Evolutionary conservation across 1,140 invertebrate species (phyloP), one percentile per base, ranked within the genome.

Genomic region (Aphelinus certus): DNA sequence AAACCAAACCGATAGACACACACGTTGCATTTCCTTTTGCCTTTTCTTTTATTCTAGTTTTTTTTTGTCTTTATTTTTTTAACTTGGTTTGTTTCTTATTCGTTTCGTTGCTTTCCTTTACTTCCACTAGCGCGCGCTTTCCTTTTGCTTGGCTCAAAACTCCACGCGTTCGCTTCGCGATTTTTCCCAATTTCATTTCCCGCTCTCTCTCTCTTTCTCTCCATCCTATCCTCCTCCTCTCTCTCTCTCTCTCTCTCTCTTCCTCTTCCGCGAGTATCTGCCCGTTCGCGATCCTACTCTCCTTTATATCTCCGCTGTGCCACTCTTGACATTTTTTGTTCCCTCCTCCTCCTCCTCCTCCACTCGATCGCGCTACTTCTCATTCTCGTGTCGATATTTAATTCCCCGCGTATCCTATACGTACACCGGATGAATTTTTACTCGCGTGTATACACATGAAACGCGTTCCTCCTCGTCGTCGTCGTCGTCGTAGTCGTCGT

Each of bases 1-100:
- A 88, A 88, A 88, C 87, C 87, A 88, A 88, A 88, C 87, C 86
- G 87, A 88, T 88, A 88, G 87, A 88, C 87, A 87, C 83, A 88
- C 86, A 87, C 86, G 86, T 88, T 88, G 83, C 85, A 84, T 86
- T 86, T 87, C 84, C 79, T 83, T 84, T 87, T 81, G 80, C 82
- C 61, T 82, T 81, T 82, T 83, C 76, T 85, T 81, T 80, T 26
- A 26, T 26, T 26, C 26, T 26, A 26, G 26, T 26, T 26, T 26
- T 26, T 26, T 26, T 26, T 26, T 77, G 74, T 81, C 77, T 77
- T 77, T 80, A 73, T 80, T 81, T 83, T 83, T 81, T 80, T 78
- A 71, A 72, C 72, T 75, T 73, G 76, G 73, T 77, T 73, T 78
- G 76, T 77, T 72, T 79, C 77, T 78, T 76, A 73, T 73, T 77